Base-by-base conservation (phyloP, 2,888 invertebrate genomes). In the Alloplasta piceator region DNA sequence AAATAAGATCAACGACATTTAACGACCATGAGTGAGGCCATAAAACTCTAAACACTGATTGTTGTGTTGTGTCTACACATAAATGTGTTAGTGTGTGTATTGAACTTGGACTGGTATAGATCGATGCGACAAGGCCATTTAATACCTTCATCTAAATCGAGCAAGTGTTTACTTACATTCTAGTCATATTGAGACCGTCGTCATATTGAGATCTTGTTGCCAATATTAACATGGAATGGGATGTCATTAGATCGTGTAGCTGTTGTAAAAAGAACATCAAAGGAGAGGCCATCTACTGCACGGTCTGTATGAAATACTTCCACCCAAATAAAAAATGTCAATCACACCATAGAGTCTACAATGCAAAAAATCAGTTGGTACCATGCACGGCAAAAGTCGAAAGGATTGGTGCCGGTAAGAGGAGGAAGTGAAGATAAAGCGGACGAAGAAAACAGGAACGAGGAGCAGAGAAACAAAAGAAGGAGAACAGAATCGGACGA, bases 301-400 rank as follows among this genome's bases (percentile, higher is more conserved):
- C 58, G 3, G 1, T 26, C 1, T 26, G 26, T 26, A 2, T 26
- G 26, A 26, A 26, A 26, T 26, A 26, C 3, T 58, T 58, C n/a
- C 58, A 58, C 6, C 58, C 58, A 10, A 58, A 58, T 6, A n/a
- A 26, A 36, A 58, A 58, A n/a, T 58, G 58, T n/a, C 58, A 58
- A 58, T 58, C 58, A n/a, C 26, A 9, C 43, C 64, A 64, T n/a
- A 46, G 43, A 50, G 26, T 48, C 0, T 64, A 48, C n/a, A 64
- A 64, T 26, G 48, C 38, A 26, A 64, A 64, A 48, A 64, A 64
- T 16, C 64, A 64, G 4, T 36, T 64, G 1, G 64, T 64, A 36
- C 4, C 43, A 9, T 64, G 64, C 36, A 16, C 16, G 4, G 64
- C 48, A 48, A 10, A 48, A 36, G 36, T 38, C 3, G 64, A 64